A percentile compares a stretch with the other conserved stretches of the same genome.
Evolutionary conservation across 2,113 vertebrate genomes (phyloP).

Genomic region (Ibidorhyncha struthersii): DNA sequence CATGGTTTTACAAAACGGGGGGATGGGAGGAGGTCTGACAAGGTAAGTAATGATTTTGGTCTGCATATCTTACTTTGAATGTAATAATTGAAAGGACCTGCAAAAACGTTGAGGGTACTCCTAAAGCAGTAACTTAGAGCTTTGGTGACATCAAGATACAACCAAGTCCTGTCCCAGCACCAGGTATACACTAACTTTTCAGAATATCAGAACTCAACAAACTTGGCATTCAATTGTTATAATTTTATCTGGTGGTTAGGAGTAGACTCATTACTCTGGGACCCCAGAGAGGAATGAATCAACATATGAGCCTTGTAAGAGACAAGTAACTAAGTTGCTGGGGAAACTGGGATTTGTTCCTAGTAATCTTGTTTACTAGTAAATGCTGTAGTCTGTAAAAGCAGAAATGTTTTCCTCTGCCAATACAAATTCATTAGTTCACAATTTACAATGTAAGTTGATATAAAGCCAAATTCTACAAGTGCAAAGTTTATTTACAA

Average conservation of each 20-base stretch:
- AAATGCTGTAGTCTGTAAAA: conserved; percentile 42
- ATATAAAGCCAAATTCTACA: conserved; percentile 34
- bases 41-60: background rate
- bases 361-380: conserved; percentile 62
- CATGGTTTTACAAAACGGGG: background rate
- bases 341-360: conserved; percentile 62
- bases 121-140: background rate
- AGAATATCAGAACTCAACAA: background rate
- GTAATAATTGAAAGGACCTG: background rate
- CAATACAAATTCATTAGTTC: conserved; percentile 66
- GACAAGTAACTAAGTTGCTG: conserved; percentile 63
- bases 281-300: conserved; percentile 18
- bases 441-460: conserved; percentile 51
- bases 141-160: background rate
- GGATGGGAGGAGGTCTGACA: background rate
- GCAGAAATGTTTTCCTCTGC: conserved; percentile 45
- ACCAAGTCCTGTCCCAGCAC: background rate
- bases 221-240: background rate
- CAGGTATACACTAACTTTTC: background rate
- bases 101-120: background rate
- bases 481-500: conserved; percentile 49
- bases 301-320: conserved; percentile 8
- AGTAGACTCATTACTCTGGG: background rate
- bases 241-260: background rate
- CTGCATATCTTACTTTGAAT: background rate